Conservation (phyloP, 2,113 vertebrate genomes). For the Myocastor coypus region DNA sequence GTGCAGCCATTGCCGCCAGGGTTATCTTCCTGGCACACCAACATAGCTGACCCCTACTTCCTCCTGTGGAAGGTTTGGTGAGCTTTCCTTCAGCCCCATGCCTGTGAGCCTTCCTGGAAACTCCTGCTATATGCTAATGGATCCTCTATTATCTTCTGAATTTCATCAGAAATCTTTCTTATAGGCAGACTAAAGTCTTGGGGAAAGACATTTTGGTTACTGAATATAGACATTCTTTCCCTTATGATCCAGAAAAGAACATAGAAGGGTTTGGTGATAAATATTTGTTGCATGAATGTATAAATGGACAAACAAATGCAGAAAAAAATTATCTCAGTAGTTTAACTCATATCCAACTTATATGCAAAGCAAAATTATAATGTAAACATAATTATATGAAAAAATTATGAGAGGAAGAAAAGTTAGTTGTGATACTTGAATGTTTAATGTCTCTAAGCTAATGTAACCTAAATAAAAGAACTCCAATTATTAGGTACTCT, state of each 20-base stretch:
- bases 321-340: neutral
- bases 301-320: neutral
- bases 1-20: neutral
- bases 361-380: neutral
- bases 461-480: neutral
- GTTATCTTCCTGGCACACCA: neutral
- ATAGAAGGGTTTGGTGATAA: neutral
- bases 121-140: neutral
- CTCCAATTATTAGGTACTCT: neutral
- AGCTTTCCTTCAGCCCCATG: neutral
- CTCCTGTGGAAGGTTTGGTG: neutral
- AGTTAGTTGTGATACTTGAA: neutral
- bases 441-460: neutral
- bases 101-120: neutral
- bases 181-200: neutral
- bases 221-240: neutral
- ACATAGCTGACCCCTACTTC: neutral
- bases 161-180: neutral
- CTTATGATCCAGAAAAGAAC: neutral
- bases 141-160: neutral
- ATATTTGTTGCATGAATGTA: neutral
- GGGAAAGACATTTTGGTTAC: neutral
- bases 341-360: neutral
- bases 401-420: neutral
- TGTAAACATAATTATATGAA: neutral